Base-by-base conservation (phyloP, 1,140 invertebrate genomes). In the Dryas iulia region DNA sequence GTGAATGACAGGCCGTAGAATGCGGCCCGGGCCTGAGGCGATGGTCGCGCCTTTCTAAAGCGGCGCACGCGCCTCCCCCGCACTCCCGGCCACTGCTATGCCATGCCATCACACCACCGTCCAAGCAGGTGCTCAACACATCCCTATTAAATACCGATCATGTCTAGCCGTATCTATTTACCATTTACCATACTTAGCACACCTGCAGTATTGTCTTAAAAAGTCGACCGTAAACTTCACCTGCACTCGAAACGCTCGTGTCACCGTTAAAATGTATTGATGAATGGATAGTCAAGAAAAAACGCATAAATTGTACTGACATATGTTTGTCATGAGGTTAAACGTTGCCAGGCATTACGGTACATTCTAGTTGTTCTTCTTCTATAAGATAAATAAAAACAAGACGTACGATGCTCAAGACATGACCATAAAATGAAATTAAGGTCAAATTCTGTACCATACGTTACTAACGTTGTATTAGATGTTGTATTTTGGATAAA, bases 1-100 rank as follows among this genome's bases (percentile, higher is more conserved):
- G 89, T 91, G 87, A 91, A 91, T 91, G 89, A 91, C 89, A 91
- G 84, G 86, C 89, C 82, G 84, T 91, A 91, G 89, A 91, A 91
- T 90, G 89, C 86, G 86, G 89, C 87, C 79, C 83, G 80, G 79
- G 86, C 86, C 86, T 79, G 87, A 82, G 86, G 89, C 86, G 80
- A 90, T 90, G 86, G 89, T 91, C 87, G 89, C 87, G 87, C 89
- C 89, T 91, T 91, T 91, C 89, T 91, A 91, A 91, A 91, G 89
- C 87, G 86, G 86, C 85, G 83, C 81, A 84, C 75, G 71, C 71
- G 77, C 81, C 77, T 78, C 66, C 77, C 77, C 79, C 71, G 69
- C 78, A 33, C 73, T 61, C 81, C 72, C 72, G 76, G 59, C 69
- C 68, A 74, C 79, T 83, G 72, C 81, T 74, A 74, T 68, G 78